phyloP scores from a whole-genome alignment of 2,888 invertebrate species.

The Drosophila paramelanica region DNA sequence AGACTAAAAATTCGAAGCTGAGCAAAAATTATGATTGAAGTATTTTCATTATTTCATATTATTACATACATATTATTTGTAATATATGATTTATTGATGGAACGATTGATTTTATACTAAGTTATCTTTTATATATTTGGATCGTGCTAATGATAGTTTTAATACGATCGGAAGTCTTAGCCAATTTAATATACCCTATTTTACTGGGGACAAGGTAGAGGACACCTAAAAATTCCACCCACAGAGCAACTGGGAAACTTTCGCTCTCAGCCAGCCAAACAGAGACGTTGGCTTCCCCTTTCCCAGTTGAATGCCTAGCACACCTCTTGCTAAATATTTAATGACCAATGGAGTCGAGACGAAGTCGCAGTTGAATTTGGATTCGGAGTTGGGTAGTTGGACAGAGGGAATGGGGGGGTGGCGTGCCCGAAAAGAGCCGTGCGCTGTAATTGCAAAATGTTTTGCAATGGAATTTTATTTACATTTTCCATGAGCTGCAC shows the following conservation, averaged over 20 bases:
- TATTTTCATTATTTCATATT: no score
- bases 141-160: no score
- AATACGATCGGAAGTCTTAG: not conserved
- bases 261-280: conserved; percentile 48
- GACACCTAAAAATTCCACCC: conserved; percentile 16
- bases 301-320: conserved; percentile 1
- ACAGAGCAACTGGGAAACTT: conserved; percentile 21
- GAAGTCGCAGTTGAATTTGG: conserved; percentile 29
- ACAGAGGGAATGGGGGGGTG: not conserved
- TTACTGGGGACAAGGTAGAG: conserved; percentile 7
- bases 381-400: conserved; percentile 8
- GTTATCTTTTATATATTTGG: no score
- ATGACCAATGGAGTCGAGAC: conserved; percentile 74
- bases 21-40: no score
- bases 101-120: no score
- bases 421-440: conserved; percentile 36
- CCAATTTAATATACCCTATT: not conserved
- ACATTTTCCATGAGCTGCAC: conserved; percentile 75
- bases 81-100: no score
- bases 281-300: conserved; percentile 32
- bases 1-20: no score
- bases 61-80: no score
- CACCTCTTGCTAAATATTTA: conserved; percentile 76
- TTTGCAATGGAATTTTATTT: conserved; percentile 75
- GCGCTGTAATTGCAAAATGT: conserved; percentile 73